Base-by-base conservation (phyloP, 2,797 vertebrate genomes). In the Phoebastria nigripes region DNA sequence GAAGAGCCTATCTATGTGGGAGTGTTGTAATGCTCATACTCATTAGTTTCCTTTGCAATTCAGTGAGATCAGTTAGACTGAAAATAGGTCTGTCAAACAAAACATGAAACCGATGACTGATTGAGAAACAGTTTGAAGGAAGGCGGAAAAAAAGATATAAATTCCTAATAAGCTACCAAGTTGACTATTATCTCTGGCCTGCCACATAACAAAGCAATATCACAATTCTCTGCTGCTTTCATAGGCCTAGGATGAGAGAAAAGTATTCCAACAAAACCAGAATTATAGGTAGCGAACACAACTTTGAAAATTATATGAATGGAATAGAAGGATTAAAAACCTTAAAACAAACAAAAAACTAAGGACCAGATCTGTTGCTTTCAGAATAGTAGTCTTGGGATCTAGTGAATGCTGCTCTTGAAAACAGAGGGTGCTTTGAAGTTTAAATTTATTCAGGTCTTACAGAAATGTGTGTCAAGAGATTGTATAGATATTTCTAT, bases 21-120 rank as follows among this genome's bases (percentile, higher is more conserved):
- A 98, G 97, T 97, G 93, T 89, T 97, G 91, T 94, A 95, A 94
- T 76, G 79, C 89, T 98, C 97, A 97, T 90, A 95, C 93, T 96
- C 98, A 97, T 98, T 97, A 94, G 96, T 94, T 97, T 94, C 94
- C 98, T 98, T 98, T 98, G 98, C 98, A 98, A 98, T 98, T 98
- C 98, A 98, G 95, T 98, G 98, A 98, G 98, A 95, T 98, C 96
- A 94, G 96, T 97, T 98, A 98, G 98, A 81, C 86, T 97, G 94
- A 98, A 98, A 97, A 98, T 95, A 98, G 98, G 97, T 96, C 98
- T 98, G 98, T 98, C 98, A 98, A 98, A 98, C 97, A 97, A 98
- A 98, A 97, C 96, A 97, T 96, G 97, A 98, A 98, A 97, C 94
- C 15, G 14, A 97, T 97, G 97, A 94, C 93, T 92, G 94, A 96